Evolutionary conservation across 2,888 invertebrate species (phyloP).

Genomic region (Rhagonycha lutea): DNA sequence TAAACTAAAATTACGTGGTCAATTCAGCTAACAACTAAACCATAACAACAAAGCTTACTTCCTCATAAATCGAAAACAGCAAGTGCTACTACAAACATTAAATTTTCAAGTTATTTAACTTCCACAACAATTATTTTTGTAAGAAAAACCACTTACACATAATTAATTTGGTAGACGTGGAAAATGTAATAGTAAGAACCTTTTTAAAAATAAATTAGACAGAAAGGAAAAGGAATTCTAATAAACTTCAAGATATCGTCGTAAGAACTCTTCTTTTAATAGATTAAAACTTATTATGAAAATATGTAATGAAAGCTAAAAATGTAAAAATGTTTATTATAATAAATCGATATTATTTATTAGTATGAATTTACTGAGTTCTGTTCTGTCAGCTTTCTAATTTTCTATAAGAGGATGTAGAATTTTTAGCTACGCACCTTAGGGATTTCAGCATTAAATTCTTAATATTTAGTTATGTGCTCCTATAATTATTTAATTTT

Average conservation of each 20-base stretch:
- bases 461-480: no score
- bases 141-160: background rate
- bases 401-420: no score
- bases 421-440: no score
- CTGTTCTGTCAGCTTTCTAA: no score
- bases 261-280: background rate
- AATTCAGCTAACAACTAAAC: background rate
- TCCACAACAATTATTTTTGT: background rate
- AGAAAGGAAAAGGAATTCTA: background rate
- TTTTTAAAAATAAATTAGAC: background rate
- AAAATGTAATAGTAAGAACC: background rate
- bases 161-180: background rate
- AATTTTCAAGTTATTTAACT: background rate
- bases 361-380: no score
- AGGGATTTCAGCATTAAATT: no score
- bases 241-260: background rate
- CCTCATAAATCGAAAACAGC: background rate
- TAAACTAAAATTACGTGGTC: background rate
- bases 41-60: background rate
- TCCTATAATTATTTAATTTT: no score
- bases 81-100: background rate
- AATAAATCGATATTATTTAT: no score
- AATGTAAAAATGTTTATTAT: no score
- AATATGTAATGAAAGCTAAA: no score
- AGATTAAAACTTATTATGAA: no score